Conservation (phyloP, 1,140 invertebrate species). For the Cecropterus lyciades region DNA sequence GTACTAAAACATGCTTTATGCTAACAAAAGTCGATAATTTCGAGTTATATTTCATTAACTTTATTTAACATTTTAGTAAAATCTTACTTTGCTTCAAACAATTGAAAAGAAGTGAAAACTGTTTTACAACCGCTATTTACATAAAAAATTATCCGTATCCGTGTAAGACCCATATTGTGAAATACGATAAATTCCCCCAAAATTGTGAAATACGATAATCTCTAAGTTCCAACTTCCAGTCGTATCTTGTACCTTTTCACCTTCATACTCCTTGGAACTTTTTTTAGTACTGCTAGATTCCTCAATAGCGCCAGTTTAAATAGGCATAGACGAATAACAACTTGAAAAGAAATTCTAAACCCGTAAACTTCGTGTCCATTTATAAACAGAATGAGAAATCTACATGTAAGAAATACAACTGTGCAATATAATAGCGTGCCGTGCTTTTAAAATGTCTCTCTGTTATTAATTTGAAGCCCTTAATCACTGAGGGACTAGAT, state of each 20-base stretch:
- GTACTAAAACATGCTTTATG: too few relatives aligned
- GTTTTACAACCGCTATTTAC: too few relatives aligned
- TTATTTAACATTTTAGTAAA: too few relatives aligned
- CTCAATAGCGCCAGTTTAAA: not conserved
- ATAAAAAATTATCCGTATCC: too few relatives aligned
- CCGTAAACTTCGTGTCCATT: not conserved
- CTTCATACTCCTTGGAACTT: not conserved
- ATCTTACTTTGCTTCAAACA: too few relatives aligned
- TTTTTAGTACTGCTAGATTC: not conserved
- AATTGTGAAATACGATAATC: not conserved
- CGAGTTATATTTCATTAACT: too few relatives aligned
- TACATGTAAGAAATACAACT: not conserved
- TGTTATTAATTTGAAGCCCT: constrained; percentile 25
- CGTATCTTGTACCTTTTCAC: too few relatives aligned
- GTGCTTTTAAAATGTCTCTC: constrained; percentile 9
- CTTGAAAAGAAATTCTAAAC: not conserved
- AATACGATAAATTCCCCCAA: too few relatives aligned
- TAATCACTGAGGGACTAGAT: constrained; percentile 23
- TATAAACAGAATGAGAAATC: not conserved
- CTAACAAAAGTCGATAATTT: too few relatives aligned
- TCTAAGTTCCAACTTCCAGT: not conserved
- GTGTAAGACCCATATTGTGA: too few relatives aligned
- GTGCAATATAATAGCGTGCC: not conserved
- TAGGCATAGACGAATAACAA: not conserved
- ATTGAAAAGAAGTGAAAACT: too few relatives aligned